phyloP scores from a whole-genome alignment of 2,113 vertebrate genomes.

The Montifringilla adamsi region DNA sequence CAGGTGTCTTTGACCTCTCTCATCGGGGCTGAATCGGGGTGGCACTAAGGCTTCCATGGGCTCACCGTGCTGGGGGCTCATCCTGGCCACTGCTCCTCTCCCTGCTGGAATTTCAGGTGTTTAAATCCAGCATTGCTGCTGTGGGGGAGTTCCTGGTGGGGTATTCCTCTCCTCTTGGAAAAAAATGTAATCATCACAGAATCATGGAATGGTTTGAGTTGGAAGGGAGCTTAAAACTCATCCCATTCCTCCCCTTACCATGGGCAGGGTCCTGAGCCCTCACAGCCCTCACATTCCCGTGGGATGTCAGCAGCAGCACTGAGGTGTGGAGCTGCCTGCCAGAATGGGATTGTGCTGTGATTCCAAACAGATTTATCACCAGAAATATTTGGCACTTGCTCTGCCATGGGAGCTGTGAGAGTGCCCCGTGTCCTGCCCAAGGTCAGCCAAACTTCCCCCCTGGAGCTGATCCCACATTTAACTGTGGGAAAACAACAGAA shows the following conservation, averaged over 20 bases:
- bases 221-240: not conserved
- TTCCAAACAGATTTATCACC: not conserved
- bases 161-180: not conserved
- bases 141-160: not conserved
- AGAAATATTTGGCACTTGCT: fast-evolving
- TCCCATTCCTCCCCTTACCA: not conserved
- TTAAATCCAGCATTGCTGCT: not conserved
- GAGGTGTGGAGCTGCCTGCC: not conserved
- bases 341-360: not conserved
- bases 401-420: fast-evolving
- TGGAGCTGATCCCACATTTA: not conserved
- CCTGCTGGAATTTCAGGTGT: not conserved
- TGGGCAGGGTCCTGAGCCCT: not conserved
- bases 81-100: not conserved
- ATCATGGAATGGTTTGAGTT: not conserved
- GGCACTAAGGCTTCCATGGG: not conserved
- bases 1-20: not conserved
- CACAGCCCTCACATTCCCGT: not conserved
- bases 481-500: too few relatives aligned
- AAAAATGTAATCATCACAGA: not conserved
- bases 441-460: not conserved
- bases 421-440: not conserved
- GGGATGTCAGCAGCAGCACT: fast-evolving
- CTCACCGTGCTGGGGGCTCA: fast-evolving
- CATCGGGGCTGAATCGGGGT: not conserved